phyloP scores from a whole-genome alignment of 92 coral and sea anemone species.

The Pocillopora grandis region DNA sequence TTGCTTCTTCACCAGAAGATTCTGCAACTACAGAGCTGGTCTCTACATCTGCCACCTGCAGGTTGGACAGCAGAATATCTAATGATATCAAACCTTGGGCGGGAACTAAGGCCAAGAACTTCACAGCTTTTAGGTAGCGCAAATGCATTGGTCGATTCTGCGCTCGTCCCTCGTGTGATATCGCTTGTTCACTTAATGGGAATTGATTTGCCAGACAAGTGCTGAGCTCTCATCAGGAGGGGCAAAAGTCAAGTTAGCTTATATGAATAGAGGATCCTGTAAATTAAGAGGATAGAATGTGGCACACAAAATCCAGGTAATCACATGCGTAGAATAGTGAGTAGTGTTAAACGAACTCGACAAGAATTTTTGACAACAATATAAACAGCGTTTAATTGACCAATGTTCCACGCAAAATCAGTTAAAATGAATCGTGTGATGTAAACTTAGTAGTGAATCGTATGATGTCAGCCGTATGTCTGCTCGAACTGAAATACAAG shows the following conservation, averaged over 20 bases:
- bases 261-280: constrained; percentile 71
- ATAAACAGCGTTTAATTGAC: too few relatives aligned
- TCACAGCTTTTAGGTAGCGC: constrained; percentile 86
- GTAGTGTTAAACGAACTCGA: too few relatives aligned
- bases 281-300: too few relatives aligned
- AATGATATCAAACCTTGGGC: constrained; percentile 57
- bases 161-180: constrained; percentile 83
- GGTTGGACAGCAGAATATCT: constrained; percentile 59
- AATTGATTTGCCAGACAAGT: constrained; percentile 89
- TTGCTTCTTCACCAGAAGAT: constrained; percentile 36
- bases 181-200: constrained; percentile 84
- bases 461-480: too few relatives aligned
- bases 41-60: constrained; percentile 44
- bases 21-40: constrained; percentile 26
- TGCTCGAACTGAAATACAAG: too few relatives aligned
- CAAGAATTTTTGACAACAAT: too few relatives aligned
- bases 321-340: too few relatives aligned
- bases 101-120: constrained; percentile 58
- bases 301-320: too few relatives aligned
- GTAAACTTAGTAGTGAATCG: too few relatives aligned
- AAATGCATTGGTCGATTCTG: constrained; percentile 86
- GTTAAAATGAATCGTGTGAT: too few relatives aligned
- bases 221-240: constrained; percentile 75
- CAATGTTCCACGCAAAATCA: too few relatives aligned
- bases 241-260: constrained; percentile 79